These are phyloP conservation scores for Drosophila histrio DNA, from an alignment of 2,888 invertebrate species.

Conservation along the genomic window DNA sequence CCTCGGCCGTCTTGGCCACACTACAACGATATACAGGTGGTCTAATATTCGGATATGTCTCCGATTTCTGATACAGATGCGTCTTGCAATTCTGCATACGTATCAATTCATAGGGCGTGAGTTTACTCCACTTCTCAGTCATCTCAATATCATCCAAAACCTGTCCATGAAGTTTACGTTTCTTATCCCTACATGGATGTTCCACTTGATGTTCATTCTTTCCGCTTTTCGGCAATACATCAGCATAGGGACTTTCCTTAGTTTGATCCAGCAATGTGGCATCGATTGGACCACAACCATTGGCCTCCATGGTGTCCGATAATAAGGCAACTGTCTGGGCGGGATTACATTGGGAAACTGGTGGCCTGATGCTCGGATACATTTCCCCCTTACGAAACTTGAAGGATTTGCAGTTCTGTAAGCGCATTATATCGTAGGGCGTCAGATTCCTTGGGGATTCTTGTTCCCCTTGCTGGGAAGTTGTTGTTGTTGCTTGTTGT, in stretches of 20 bases:
- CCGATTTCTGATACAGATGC: constrained; percentile 2
- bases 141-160: background rate
- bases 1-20: constrained; percentile 6
- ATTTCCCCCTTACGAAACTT: constrained; percentile 12
- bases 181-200: constrained; percentile 2
- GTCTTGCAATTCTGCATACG: constrained; percentile 52
- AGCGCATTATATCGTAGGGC: constrained; percentile 21
- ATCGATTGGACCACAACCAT: constrained; percentile 5
- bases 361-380: constrained; percentile 26
- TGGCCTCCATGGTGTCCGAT: background rate
- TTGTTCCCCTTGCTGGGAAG: background rate
- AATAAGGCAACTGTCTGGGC: background rate
- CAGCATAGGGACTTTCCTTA: background rate
- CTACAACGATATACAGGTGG: constrained; percentile 48
- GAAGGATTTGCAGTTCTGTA: constrained; percentile 19
- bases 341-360: constrained; percentile 7
- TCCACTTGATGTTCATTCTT: background rate
- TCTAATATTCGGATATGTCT: constrained; percentile 44
- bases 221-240: background rate
- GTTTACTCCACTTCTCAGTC: background rate
- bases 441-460: background rate
- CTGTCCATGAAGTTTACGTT: background rate
- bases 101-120: constrained; percentile 37
- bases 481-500: background rate
- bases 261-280: background rate